Evolutionary conservation across 2,797 vertebrate species (phyloP).

Genomic region (Centroberyx gerrardi): DNA sequence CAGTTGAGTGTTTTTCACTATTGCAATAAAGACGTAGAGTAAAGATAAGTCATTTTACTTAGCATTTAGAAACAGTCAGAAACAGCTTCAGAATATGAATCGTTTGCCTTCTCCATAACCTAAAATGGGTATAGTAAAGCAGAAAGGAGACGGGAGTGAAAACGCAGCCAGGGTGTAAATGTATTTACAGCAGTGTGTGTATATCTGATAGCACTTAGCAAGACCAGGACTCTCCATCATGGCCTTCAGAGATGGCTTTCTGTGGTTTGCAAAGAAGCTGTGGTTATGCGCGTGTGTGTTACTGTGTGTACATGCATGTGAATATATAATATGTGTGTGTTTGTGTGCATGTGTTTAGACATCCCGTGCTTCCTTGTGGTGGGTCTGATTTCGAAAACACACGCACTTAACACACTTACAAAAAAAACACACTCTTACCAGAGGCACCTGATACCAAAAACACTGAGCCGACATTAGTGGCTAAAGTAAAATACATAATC

Average conservation of each 20-base stretch:
- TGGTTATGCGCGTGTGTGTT: constrained; percentile 41
- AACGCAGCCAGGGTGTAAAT: constrained; percentile 42
- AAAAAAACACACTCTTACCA: constrained; percentile 56
- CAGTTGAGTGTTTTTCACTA: not conserved
- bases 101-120: not conserved
- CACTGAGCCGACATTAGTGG: constrained; percentile 62
- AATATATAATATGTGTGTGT: constrained; percentile 41
- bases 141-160: constrained; percentile 4
- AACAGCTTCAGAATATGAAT: not conserved
- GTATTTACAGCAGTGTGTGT: constrained; percentile 44
- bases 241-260: constrained; percentile 39
- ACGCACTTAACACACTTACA: constrained; percentile 61
- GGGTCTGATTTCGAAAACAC: constrained; percentile 78
- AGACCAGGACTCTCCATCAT: constrained; percentile 47
- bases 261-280: constrained; percentile 74
- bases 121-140: constrained; percentile 25
- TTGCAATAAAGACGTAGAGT: not conserved
- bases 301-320: constrained; percentile 36
- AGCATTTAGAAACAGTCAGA: not conserved
- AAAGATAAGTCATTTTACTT: not conserved
- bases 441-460: constrained; percentile 75
- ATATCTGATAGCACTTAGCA: constrained; percentile 67
- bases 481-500: constrained; percentile 69
- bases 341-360: constrained; percentile 53
- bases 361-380: constrained; percentile 56